phyloP scores from a whole-genome alignment of 2,888 invertebrate species.

The Chrysolina americana region DNA sequence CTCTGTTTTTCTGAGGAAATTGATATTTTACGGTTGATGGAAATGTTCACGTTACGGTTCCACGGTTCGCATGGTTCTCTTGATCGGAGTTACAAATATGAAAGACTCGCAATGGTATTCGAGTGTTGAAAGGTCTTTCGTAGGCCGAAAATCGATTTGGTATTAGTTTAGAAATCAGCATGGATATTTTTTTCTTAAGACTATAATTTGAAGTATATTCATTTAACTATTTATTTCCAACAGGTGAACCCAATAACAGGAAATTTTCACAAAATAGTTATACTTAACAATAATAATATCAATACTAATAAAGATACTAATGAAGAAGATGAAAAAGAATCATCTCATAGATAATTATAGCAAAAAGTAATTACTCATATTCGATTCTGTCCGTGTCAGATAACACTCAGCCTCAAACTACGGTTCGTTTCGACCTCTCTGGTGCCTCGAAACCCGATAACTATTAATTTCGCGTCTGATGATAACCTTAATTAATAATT shows the following conservation, averaged over 20 bases:
- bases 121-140: not conserved
- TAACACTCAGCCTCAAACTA: no score
- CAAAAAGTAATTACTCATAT: slow-evolving; percentile 3
- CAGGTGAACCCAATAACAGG: no score
- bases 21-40: slow-evolving; percentile 21
- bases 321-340: slow-evolving; percentile 1
- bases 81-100: not conserved
- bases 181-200: not conserved
- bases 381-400: not conserved
- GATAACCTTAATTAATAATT: slow-evolving; percentile 20
- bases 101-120: not conserved
- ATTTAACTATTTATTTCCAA: no score
- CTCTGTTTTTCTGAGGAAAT: slow-evolving; percentile 18
- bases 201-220: no score
- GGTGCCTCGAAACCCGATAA: slow-evolving; percentile 4
- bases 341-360: not conserved
- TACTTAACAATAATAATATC: no score
- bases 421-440: no score
- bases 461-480: slow-evolving; percentile 12
- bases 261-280: no score
- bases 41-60: slow-evolving; percentile 10
- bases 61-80: not conserved
- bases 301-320: no score
- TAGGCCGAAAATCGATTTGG: not conserved
- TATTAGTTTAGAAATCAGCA: no score